Evolutionary conservation across 2,888 invertebrate species (phyloP).

Genomic region (Unio pictorum): DNA sequence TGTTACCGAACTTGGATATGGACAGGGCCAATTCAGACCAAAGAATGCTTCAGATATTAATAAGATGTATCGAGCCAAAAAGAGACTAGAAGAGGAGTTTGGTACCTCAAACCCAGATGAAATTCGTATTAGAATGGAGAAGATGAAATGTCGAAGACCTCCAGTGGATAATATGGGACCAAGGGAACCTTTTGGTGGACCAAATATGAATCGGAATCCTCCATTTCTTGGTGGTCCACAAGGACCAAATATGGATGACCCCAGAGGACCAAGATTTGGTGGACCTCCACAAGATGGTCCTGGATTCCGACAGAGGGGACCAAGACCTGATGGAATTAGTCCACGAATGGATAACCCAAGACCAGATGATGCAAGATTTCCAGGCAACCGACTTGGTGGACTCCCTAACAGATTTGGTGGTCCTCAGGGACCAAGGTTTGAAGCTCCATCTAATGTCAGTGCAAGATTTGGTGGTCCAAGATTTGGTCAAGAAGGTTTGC

Average conservation of each 20-base stretch:
- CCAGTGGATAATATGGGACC: conserved; percentile 1
- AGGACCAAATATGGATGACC: conserved; percentile 11
- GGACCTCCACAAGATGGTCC: conserved; percentile 2
- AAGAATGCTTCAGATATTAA: no score
- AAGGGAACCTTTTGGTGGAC: no score
- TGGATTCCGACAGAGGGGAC: conserved; percentile 4
- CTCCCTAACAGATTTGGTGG: no score
- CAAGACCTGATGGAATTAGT: conserved; percentile 16
- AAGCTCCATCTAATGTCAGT: conserved; percentile 5
- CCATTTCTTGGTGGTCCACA: conserved; percentile 7
- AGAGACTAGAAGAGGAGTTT: no score
- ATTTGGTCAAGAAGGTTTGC: conserved; percentile 1
- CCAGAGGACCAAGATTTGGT: conserved; percentile 7
- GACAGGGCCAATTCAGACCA: conserved; percentile 1
- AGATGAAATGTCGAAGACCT: not conserved
- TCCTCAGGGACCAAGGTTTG: conserved; percentile 12
- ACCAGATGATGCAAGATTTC: no score
- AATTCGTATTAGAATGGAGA: not conserved
- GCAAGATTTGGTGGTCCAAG: conserved; percentile 12
- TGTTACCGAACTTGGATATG: conserved; percentile 1
- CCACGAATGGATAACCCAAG: conserved; percentile 1
- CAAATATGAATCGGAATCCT: not conserved
- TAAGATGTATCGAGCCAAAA: no score
- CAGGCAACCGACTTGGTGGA: no score
- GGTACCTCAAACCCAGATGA: conserved; percentile 1